A percentile compares a stretch with the other conserved stretches of the same genome.
Conservation (phyloP, 2,888 invertebrate species). For the Teinopalpus imperialis region DNA sequence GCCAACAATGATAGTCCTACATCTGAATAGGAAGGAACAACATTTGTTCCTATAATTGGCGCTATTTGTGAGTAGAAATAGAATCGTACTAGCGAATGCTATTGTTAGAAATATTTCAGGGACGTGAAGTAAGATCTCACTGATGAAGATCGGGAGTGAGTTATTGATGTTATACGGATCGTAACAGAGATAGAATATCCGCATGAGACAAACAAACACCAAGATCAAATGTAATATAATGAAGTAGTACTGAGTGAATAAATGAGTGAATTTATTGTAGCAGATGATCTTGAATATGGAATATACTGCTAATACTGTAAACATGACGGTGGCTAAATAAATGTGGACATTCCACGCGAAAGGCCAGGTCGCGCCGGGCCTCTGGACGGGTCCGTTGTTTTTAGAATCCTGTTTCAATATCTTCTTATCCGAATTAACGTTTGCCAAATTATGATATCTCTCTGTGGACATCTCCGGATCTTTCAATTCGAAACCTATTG, state of each 20-base stretch:
- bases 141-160: conserved; percentile 89
- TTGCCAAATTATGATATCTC: conserved; percentile 82
- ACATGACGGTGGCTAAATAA: conserved; percentile 92
- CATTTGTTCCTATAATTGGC: conserved; percentile 87
- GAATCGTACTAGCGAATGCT: conserved; percentile 93
- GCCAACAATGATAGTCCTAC: conserved; percentile 89
- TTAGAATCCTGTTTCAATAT: conserved; percentile 66
- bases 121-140: conserved; percentile 91
- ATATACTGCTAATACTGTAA: conserved; percentile 91
- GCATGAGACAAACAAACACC: conserved; percentile 89
- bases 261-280: conserved; percentile 92
- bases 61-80: conserved; percentile 92
- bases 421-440: conserved; percentile 80
- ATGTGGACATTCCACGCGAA: conserved; percentile 96
- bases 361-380: conserved; percentile 86
- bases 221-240: conserved; percentile 91
- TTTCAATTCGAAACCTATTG: conserved; percentile 70
- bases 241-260: conserved; percentile 94
- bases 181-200: conserved; percentile 93
- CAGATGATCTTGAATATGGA: conserved; percentile 93
- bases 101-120: conserved; percentile 94
- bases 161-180: conserved; percentile 95
- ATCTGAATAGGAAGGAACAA: conserved; percentile 87
- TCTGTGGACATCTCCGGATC: conserved; percentile 79
- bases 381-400: conserved; percentile 61